Percentiles rank a stretch among this genome's conserved stretches.
Evolutionary conservation across 2,888 invertebrate genomes (phyloP).

Genomic region (Notocelia uddmanniana): DNA sequence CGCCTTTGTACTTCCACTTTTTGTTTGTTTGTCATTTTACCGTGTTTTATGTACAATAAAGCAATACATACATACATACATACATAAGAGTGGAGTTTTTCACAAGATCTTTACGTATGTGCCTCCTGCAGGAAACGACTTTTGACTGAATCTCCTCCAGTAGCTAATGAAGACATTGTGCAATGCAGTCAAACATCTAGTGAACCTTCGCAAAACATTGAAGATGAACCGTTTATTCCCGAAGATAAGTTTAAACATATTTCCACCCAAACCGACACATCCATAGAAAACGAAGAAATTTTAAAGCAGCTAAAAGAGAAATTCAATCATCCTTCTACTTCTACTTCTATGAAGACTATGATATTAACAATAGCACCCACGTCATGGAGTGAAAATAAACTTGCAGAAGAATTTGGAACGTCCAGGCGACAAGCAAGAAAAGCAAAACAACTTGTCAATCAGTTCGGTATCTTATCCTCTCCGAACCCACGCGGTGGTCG

Average conservation of each 20-base stretch:
- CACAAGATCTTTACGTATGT: too few relatives aligned
- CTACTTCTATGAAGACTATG: constrained; percentile 48
- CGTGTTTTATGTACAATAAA: too few relatives aligned
- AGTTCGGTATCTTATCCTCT: neutral
- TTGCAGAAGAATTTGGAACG: constrained; percentile 50
- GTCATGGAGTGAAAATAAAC: constrained; percentile 52
- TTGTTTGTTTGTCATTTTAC: too few relatives aligned
- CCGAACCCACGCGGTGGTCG: constrained; percentile 32
- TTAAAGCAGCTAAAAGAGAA: constrained; percentile 40
- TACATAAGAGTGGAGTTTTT: too few relatives aligned
- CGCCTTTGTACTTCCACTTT: too few relatives aligned
- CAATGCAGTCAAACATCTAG: constrained; percentile 29
- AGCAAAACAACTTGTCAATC: constrained; percentile 44
- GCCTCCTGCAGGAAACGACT: constrained; percentile 32
- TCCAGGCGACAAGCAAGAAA: constrained; percentile 52
- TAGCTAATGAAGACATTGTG: constrained; percentile 32
- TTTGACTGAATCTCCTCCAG: constrained; percentile 28
- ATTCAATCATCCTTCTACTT: constrained; percentile 48
- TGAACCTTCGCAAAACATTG: constrained; percentile 36
- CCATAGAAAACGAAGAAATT: constrained; percentile 39
- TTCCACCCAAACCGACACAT: constrained; percentile 26
- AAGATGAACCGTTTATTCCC: constrained; percentile 40
- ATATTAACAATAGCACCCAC: constrained; percentile 50
- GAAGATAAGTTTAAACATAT: constrained; percentile 38
- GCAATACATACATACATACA: too few relatives aligned